These are phyloP conservation scores for Pao palembangensis DNA, from an alignment of 2,113 vertebrate species.

Conservation along the genomic window DNA sequence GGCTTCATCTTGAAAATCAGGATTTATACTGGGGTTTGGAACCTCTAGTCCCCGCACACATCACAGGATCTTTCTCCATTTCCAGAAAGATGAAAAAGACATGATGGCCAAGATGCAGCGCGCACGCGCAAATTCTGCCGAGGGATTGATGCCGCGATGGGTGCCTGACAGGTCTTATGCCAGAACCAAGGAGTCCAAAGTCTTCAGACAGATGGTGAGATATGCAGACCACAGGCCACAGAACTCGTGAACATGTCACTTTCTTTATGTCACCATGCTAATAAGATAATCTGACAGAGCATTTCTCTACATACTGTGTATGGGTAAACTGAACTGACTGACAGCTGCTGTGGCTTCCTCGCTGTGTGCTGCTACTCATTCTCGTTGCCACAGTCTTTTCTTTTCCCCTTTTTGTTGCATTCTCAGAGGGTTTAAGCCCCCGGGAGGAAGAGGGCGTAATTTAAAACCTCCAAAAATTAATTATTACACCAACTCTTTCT, in stretches of 20 bases:
- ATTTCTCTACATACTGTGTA: too few species aligned
- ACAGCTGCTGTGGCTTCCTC: background rate
- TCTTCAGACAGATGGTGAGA: conserved; percentile 95
- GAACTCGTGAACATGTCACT: too few species aligned
- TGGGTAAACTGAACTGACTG: background rate
- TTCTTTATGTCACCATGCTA: too few species aligned
- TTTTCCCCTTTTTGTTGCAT: conserved; percentile 41
- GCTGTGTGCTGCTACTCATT: conserved; percentile 25
- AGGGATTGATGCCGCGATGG: conserved; percentile 89
- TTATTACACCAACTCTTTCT: conserved; percentile 73
- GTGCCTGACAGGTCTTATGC: conserved; percentile 88
- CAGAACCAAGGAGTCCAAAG: conserved; percentile 93
- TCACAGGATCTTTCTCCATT: conserved; percentile 40
- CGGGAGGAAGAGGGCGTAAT: conserved; percentile 65
- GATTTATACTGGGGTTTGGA: too few species aligned
- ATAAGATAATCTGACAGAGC: too few species aligned
- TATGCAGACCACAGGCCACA: conserved; percentile 1
- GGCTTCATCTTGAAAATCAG: too few species aligned
- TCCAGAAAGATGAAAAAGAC: conserved; percentile 94
- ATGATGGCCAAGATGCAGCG: conserved; percentile 92
- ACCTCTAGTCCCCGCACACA: conserved; percentile 39
- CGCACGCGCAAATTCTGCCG: conserved; percentile 84
- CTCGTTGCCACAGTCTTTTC: conserved; percentile 32
- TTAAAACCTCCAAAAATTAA: conserved; percentile 71
- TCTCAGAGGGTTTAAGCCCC: conserved; percentile 57